Conservation (phyloP, 2,888 invertebrate genomes). For the Uropetala carovei region DNA sequence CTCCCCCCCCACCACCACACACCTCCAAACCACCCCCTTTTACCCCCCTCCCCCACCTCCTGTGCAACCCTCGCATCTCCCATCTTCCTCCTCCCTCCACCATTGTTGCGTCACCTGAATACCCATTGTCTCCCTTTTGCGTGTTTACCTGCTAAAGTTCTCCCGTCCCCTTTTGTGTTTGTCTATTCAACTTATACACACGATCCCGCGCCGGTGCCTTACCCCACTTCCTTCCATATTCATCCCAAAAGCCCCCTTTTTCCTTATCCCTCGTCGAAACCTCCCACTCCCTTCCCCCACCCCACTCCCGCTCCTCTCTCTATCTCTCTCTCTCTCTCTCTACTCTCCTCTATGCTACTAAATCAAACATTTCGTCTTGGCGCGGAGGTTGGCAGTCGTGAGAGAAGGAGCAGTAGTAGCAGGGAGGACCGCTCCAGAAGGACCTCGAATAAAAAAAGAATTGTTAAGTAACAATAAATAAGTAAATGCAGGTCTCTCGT, state of each 20-base stretch:
- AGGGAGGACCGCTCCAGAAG: not conserved
- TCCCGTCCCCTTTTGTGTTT: conserved; percentile 32
- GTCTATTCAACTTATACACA: conserved; percentile 58
- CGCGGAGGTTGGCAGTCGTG: not conserved
- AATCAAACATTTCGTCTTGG: not conserved
- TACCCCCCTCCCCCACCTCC: not conserved
- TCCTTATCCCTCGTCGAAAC: not conserved
- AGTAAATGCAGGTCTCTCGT: not conserved
- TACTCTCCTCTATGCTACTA: not conserved
- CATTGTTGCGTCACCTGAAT: conserved; percentile 53
- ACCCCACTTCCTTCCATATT: conserved; percentile 55
- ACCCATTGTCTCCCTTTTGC: conserved; percentile 50
- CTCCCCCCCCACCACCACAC: not conserved
- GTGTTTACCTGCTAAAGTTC: conserved; percentile 41
- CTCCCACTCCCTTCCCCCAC: not conserved
- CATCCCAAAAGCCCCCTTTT: conserved; percentile 39
- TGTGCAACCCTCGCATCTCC: not conserved
- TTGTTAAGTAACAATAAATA: not conserved
- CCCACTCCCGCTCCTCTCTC: not conserved
- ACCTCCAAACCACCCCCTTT: not conserved
- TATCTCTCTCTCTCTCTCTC: not conserved
- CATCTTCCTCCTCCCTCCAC: not conserved
- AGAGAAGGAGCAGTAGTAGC: not conserved
- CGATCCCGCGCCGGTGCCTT: conserved; percentile 17
- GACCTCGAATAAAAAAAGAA: not conserved